These are phyloP conservation scores for Elephantulus edwardii DNA, from an alignment of 2,113 vertebrate genomes.

Conservation along the genomic window DNA sequence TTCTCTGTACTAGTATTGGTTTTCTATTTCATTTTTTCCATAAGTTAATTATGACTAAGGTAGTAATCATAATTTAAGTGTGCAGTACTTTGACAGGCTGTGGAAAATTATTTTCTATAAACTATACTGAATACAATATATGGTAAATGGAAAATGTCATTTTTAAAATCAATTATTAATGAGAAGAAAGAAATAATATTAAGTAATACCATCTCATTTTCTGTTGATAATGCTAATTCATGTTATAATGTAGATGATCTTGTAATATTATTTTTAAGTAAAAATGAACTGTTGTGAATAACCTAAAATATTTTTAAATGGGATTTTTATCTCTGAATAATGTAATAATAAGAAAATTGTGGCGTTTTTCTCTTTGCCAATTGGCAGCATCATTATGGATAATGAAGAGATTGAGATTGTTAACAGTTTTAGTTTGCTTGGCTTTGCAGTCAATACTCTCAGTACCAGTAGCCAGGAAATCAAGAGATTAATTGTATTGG, in stretches of 20 bases:
- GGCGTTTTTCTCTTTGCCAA: no score
- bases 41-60: slow-evolving; percentile 47
- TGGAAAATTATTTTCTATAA: slow-evolving; percentile 51
- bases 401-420: no score
- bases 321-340: background rate
- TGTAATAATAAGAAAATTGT: background rate
- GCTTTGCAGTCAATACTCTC: no score
- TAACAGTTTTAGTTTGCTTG: no score
- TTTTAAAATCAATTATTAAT: slow-evolving; percentile 36
- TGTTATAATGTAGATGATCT: background rate
- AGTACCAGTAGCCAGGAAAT: no score
- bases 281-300: background rate
- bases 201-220: background rate
- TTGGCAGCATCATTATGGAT: no score
- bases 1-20: slow-evolving; percentile 36
- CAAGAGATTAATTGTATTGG: no score
- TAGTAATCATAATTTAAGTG: slow-evolving; percentile 5
- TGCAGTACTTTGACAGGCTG: background rate
- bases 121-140: slow-evolving; percentile 16
- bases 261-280: background rate
- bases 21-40: slow-evolving; percentile 65
- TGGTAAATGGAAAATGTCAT: slow-evolving; percentile 32
- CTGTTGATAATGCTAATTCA: background rate
- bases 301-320: background rate
- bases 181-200: background rate